Conservation (phyloP, 2,888 invertebrate species). For the Diaphora mendica region DNA sequence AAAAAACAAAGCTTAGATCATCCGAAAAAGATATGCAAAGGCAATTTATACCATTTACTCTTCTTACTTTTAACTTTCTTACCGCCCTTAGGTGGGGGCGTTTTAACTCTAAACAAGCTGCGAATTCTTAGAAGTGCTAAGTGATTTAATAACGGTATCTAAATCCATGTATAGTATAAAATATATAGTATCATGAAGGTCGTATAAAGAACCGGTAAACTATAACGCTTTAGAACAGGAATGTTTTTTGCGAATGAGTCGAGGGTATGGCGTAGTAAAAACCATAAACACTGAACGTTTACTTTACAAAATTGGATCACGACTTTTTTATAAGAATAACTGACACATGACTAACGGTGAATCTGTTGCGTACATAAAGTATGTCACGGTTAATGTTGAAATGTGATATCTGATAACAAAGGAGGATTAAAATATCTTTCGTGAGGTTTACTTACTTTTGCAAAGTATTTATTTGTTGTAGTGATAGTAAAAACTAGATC, state of each 20-base stretch:
- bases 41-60: not conserved
- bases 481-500: slow-evolving; percentile 7
- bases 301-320: slow-evolving; percentile 63
- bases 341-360: slow-evolving; percentile 41
- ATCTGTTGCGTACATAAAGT: slow-evolving; percentile 34
- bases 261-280: slow-evolving; percentile 61
- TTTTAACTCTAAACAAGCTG: not conserved
- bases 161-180: slow-evolving; percentile 46
- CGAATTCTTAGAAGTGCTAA: not conserved
- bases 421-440: slow-evolving; percentile 25
- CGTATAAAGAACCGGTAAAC: slow-evolving; percentile 65
- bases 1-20: not conserved
- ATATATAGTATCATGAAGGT: slow-evolving; percentile 63
- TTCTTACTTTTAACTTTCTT: not conserved
- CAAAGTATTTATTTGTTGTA: slow-evolving; percentile 7
- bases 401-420: slow-evolving; percentile 46
- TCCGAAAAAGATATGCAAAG: not conserved
- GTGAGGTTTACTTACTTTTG: slow-evolving; percentile 25
- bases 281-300: slow-evolving; percentile 66
- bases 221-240: slow-evolving; percentile 58
- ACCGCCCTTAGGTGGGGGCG: not conserved
- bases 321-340: slow-evolving; percentile 46
- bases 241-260: slow-evolving; percentile 61
- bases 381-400: slow-evolving; percentile 48
- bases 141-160: slow-evolving; percentile 36